Percentiles rank a stretch among this genome's conserved stretches.
phyloP scores from a whole-genome alignment of 2,113 vertebrate species.

The Uria aalge region DNA sequence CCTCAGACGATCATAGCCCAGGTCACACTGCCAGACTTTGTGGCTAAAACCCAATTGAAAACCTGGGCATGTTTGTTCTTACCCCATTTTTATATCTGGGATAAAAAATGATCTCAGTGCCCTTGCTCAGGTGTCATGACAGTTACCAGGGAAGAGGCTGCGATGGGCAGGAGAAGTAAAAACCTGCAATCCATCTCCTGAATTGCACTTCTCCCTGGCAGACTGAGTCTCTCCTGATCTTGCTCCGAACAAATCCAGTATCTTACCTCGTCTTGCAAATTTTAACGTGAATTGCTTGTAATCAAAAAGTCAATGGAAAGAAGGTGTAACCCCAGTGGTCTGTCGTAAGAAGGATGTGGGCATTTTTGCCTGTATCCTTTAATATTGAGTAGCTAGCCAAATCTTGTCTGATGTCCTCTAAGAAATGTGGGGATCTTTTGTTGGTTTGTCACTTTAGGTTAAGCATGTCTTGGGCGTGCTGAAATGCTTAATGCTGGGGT shows the following conservation, averaged over 20 bases:
- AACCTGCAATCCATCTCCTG: neutral
- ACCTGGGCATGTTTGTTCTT: neutral
- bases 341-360: neutral
- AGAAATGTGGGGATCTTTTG: neutral
- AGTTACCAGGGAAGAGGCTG: neutral
- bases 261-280: neutral
- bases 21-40: neutral
- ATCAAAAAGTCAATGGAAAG: neutral
- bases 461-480: neutral
- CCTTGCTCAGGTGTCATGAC: constrained; percentile 10
- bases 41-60: constrained; percentile 1
- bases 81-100: neutral
- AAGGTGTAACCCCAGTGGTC: neutral
- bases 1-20: neutral
- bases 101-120: neutral
- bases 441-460: neutral
- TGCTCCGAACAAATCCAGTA: neutral
- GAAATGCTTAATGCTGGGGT: neutral
- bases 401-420: neutral
- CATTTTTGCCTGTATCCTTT: neutral
- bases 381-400: neutral
- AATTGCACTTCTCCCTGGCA: neutral
- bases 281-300: neutral
- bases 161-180: neutral
- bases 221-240: neutral